phyloP scores from a whole-genome alignment of 2,888 invertebrate genomes.

The Empis stercorea region DNA sequence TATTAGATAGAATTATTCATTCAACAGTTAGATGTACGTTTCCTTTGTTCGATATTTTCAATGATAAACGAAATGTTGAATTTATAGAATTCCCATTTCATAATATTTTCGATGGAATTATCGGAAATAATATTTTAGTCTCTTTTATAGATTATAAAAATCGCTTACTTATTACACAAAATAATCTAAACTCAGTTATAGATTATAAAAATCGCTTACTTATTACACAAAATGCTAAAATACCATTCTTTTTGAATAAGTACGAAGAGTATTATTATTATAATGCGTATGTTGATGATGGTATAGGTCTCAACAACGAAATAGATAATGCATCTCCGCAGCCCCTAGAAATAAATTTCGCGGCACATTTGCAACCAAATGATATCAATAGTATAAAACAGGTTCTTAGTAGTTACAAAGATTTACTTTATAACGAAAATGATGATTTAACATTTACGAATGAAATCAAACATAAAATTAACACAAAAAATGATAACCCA shows the following conservation, averaged over 20 bases:
- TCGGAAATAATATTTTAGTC: not conserved
- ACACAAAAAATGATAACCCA: conserved; percentile 5
- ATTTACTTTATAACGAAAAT: not conserved
- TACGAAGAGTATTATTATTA: not conserved
- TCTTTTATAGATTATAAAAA: too few relatives aligned
- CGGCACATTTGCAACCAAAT: too few relatives aligned
- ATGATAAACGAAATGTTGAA: not conserved
- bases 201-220: not conserved
- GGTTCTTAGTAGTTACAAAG: not conserved
- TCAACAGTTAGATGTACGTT: not conserved
- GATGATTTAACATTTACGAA: not conserved
- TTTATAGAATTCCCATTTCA: not conserved
- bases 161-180: too few relatives aligned
- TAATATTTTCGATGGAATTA: not conserved
- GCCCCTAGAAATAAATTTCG: too few relatives aligned
- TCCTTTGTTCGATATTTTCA: not conserved
- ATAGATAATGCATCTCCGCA: too few relatives aligned
- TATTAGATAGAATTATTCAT: not conserved
- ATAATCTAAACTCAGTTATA: not conserved
- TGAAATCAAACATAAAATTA: conserved; percentile 4
- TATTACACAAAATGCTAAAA: too few relatives aligned
- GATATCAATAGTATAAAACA: not conserved
- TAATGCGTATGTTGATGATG: not conserved
- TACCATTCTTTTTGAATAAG: not conserved
- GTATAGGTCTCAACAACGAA: too few relatives aligned